Evolutionary conservation across 2,113 vertebrate species (phyloP), one percentile per base, ranked within the genome.

Genomic region (Scomber scombrus): DNA sequence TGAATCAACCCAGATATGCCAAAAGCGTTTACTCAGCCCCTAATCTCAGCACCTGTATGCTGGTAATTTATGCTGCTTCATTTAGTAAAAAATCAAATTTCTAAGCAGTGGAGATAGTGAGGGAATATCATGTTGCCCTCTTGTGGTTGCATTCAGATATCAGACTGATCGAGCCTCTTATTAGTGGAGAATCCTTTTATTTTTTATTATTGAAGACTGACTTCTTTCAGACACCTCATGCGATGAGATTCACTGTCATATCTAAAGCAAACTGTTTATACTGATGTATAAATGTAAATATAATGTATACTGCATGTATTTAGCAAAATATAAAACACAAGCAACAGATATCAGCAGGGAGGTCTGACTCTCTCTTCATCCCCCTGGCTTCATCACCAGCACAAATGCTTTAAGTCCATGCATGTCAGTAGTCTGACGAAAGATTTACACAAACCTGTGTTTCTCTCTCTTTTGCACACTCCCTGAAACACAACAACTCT

Each of bases 121-220:
- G 79, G 40, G 51, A 73, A 52, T 74, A 72, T 77, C 63, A 84
- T 78, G 77, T 76, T 81, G 78, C 79, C 75, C 81, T 79, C 72
- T 89, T 66, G 74, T 82, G 84, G 89, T 55, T 64, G 72, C 29
- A 71, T 64, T 61, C 51, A 76, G 47, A 78, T 66, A 57, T 82
- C 68, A 79, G 79, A 43, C 23, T 84, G 46, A 74, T 66, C 31
- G 70, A 55, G 11, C 1, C 26, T 57, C 50, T 56, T 31, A 66
- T 71, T 47, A 73, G 40, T 31, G 34, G 6, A 51, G 3, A 52
- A 56, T 58, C 6, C 5, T 14, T 61, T 57, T 46, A 26, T 70
- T 69, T 40, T 8, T 34, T 64, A 26, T 26, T 11, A 19, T 15
- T 43, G n/a, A 1, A 4, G 3, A 6, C 2, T 51, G 14, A 19